These are phyloP conservation scores for Caenorhabditis tropicalis DNA, from an alignment of 1,140 invertebrate genomes.

Conservation along the genomic window DNA sequence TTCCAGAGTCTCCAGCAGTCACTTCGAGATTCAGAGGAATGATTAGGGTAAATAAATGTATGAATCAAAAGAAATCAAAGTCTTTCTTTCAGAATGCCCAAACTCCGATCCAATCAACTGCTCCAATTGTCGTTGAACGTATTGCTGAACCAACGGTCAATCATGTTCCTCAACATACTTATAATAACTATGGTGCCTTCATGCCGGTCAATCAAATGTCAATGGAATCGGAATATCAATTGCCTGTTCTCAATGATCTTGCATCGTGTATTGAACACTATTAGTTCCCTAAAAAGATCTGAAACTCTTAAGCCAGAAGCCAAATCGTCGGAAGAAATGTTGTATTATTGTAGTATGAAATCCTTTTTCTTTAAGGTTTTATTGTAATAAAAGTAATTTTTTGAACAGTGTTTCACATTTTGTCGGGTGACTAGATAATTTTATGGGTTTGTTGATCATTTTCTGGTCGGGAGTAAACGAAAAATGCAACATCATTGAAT, in stretches of 20 bases:
- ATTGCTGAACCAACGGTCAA: neutral
- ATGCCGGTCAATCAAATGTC: slow-evolving; percentile 18
- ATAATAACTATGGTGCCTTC: slow-evolving; percentile 17
- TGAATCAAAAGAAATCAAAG: neutral
- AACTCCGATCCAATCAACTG: neutral
- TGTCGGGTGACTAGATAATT: too few species aligned
- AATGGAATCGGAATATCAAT: slow-evolving; percentile 29
- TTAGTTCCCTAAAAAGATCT: neutral
- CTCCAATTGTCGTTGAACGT: slow-evolving; percentile 31
- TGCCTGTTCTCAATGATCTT: slow-evolving; percentile 33
- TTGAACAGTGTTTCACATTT: too few species aligned
- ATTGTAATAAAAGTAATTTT: too few species aligned
- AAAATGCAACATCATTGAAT: neutral
- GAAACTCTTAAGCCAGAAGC: too few species aligned
- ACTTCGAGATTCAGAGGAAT: slow-evolving; percentile 4
- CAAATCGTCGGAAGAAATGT: too few species aligned
- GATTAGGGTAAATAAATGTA: neutral
- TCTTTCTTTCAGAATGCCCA: slow-evolving; percentile 17
- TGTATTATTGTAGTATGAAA: too few species aligned
- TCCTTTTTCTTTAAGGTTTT: too few species aligned
- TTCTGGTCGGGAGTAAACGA: neutral
- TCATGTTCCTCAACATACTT: too few species aligned
- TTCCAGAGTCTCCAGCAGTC: neutral
- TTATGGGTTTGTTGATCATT: too few species aligned
- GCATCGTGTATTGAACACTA: slow-evolving; percentile 35